Evolutionary conservation across 2,888 invertebrate species (phyloP), one percentile per base, ranked within the genome.

Genomic region (Xestia sexstrigata): DNA sequence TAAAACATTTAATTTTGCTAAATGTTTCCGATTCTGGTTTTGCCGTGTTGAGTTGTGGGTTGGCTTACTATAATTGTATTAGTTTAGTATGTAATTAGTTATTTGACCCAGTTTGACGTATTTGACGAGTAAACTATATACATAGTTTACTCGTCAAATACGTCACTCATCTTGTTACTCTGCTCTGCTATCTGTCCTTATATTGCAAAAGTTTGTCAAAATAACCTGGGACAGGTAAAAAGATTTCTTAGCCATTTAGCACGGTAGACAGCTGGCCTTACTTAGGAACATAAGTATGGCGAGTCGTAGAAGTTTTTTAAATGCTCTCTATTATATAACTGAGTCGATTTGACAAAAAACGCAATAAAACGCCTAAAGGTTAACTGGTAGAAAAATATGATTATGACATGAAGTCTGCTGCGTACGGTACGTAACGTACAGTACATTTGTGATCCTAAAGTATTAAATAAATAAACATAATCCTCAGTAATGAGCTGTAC

Each of bases 1-100:
- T 47, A 30, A 63, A 84, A 84, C 79, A 74, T 86, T 86, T 78
- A 17, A 76, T 79, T 77, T 77, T 66, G 47, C 23, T 62, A 60
- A 71, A 76, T 76, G 66, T 69, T 81, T 68, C 58, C 20, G 26
- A 47, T 71, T 78, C 49, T 73, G 73, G 66, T 76, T 63, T n/a
- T 74, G 78, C 35, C 81, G 72, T 75, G 75, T 70, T 70, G 42
- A 20, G n/a, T 65, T 70, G 4, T 63, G 8, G 26, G 13, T 49
- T 66, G 20, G 13, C 58, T 74, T 35, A 13, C 39, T 39, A n/a
- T 60, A 42, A 73, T 30, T 58, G 13, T 70, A n/a, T 26, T 39
- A 62, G 20, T 62, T 26, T 39, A 11, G 30, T 62, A 35, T 35
- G 20, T 62, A 17, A 30, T 62, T 62, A 62, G 35, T 35, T 35